A percentile compares a stretch with the other conserved stretches of the same genome.
phyloP scores from a whole-genome alignment of 2,113 vertebrate species.

The Microcebus murinus region DNA sequence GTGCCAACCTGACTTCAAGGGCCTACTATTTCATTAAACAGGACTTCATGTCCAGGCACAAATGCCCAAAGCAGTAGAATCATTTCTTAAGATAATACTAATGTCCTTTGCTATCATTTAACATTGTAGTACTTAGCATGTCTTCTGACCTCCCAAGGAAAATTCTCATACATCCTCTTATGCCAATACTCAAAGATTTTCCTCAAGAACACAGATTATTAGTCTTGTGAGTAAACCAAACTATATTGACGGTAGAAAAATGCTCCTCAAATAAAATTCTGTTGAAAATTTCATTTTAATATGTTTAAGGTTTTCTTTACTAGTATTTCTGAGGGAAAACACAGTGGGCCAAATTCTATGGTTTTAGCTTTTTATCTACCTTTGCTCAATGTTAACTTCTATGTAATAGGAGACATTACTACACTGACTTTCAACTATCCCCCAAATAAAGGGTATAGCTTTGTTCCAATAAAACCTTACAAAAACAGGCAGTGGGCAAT shows the following conservation, averaged over 20 bases:
- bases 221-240: background rate
- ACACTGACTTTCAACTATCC: background rate
- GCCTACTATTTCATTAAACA: background rate
- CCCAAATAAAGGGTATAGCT: background rate
- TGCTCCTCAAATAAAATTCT: background rate
- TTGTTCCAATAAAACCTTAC: background rate
- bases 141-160: background rate
- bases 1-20: background rate
- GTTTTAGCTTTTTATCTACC: background rate
- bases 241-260: background rate
- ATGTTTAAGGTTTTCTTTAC: background rate
- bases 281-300: background rate
- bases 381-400: background rate
- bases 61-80: conserved; percentile 13
- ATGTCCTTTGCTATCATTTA: conserved; percentile 13
- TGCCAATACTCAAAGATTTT: conserved; percentile 50
- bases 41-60: background rate
- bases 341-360: background rate
- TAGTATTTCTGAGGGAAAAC: background rate
- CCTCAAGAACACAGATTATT: conserved; percentile 35
- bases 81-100: background rate
- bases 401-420: background rate
- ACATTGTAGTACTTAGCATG: background rate
- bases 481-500: background rate
- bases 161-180: conserved; percentile 43